Conservation (phyloP, 53 echinoderm and acorn worm species). For the Luidia sarsii region DNA sequence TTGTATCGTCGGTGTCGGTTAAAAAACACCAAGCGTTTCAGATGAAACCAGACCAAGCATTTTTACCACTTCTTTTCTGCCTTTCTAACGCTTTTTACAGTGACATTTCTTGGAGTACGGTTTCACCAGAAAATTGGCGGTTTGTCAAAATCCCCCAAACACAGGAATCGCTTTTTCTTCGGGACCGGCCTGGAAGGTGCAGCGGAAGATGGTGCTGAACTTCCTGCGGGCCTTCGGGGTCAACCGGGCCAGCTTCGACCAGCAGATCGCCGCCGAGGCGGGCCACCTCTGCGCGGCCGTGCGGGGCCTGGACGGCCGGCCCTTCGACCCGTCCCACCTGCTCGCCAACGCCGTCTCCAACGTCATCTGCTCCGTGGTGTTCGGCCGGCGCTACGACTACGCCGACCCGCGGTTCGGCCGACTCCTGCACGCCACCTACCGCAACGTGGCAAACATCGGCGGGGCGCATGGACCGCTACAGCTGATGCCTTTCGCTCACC, state of each 20-base stretch:
- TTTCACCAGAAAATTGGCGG: too few relatives aligned
- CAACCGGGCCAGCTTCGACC: conserved; percentile 63
- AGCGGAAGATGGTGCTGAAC: conserved; percentile 55
- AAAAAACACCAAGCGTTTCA: too few relatives aligned
- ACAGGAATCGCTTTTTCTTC: conserved; percentile 40
- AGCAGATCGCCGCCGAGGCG: conserved; percentile 48
- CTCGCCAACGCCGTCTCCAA: conserved; percentile 59
- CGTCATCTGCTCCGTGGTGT: conserved; percentile 66
- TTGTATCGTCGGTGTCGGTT: too few relatives aligned
- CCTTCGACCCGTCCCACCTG: conserved; percentile 50
- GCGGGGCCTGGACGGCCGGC: conserved; percentile 1
- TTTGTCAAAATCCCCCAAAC: too few relatives aligned
- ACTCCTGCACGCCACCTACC: conserved; percentile 30
- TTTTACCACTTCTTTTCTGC: too few relatives aligned
- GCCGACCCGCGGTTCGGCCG: conserved; percentile 45
- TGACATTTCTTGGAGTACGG: too few relatives aligned
- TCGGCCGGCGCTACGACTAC: conserved; percentile 60
- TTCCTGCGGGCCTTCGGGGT: conserved; percentile 65
- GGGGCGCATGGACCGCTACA: conserved; percentile 18
- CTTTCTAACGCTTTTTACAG: too few relatives aligned
- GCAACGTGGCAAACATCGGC: conserved; percentile 34
- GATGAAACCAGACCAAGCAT: too few relatives aligned
- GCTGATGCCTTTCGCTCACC: conserved; percentile 2
- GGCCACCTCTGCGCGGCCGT: conserved; percentile 27
- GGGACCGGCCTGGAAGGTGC: conserved; percentile 61